Percentiles rank a stretch among this genome's conserved stretches.
Evolutionary conservation across 1,140 invertebrate genomes (phyloP).

Genomic region (Zophobas morio): DNA sequence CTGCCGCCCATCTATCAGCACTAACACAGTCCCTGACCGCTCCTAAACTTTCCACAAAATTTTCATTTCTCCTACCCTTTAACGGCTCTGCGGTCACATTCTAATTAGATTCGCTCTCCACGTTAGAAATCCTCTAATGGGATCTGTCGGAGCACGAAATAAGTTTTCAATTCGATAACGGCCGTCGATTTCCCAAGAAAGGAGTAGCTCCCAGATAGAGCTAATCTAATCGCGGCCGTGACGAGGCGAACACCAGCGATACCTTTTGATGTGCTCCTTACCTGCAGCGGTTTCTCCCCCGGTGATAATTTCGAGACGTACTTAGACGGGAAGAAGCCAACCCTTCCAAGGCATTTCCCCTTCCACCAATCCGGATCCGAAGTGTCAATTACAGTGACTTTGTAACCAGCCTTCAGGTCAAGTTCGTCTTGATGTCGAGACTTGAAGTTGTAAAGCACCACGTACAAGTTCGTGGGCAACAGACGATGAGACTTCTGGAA

Average conservation of each 20-base stretch:
- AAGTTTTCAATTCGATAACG: constrained; percentile 36
- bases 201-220: constrained; percentile 9
- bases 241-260: not conserved
- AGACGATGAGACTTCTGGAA: constrained; percentile 86
- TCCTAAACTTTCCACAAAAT: too few species aligned
- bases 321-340: constrained; percentile 96
- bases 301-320: constrained; percentile 92
- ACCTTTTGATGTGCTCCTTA: constrained; percentile 70
- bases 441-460: constrained; percentile 96
- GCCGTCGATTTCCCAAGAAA: constrained; percentile 15
- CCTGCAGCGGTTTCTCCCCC: constrained; percentile 91
- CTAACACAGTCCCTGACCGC: too few species aligned
- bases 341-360: constrained; percentile 91
- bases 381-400: constrained; percentile 94
- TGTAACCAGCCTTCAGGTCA: constrained; percentile 95
- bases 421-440: constrained; percentile 94
- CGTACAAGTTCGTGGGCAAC: constrained; percentile 92
- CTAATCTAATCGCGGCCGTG: constrained; percentile 19
- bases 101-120: too few species aligned
- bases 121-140: not conserved
- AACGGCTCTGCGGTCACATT: too few species aligned
- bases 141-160: not conserved
- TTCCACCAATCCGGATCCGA: constrained; percentile 98
- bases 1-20: too few species aligned
- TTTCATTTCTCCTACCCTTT: too few species aligned